Conservation (phyloP, 1,140 invertebrate species). For the Thereuonema tuberculata region DNA sequence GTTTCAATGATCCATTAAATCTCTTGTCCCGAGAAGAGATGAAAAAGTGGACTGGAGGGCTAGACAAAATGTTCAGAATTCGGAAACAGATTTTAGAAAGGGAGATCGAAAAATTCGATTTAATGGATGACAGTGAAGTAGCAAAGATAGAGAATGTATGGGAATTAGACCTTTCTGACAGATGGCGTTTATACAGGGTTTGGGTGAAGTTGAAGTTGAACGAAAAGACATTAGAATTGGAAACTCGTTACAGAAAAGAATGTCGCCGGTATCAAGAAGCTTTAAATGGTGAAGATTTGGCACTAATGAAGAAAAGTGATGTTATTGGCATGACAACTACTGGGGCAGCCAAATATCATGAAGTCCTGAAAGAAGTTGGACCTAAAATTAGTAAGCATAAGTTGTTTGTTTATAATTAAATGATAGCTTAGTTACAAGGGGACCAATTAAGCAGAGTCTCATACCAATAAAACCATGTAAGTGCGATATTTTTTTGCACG, state of each 20-base stretch:
- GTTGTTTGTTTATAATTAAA: background rate
- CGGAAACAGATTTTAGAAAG: no score
- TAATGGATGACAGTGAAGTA: background rate
- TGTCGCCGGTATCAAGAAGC: conserved; percentile 10
- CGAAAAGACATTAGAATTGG: background rate
- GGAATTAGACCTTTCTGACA: background rate
- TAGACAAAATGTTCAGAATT: background rate
- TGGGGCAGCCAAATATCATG: conserved; percentile 49
- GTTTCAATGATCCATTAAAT: background rate
- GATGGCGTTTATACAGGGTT: conserved; percentile 7
- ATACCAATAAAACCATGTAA: no score
- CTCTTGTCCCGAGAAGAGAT: background rate
- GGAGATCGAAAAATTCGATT: no score
- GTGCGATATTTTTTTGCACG: no score
- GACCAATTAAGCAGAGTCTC: no score
- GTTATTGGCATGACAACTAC: conserved; percentile 64
- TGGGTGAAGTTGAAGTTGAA: background rate
- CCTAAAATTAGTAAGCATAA: conserved; percentile 37
- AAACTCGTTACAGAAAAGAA: conserved; percentile 8
- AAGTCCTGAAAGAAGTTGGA: conserved; percentile 42
- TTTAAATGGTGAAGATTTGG: conserved; percentile 11
- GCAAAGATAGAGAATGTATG: conserved; percentile 1
- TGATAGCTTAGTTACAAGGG: no score
- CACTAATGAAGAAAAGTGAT: conserved; percentile 16
- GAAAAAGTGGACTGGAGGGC: background rate